phyloP scores from a whole-genome alignment of 2,888 invertebrate genomes.

The Phalangium opilio region DNA sequence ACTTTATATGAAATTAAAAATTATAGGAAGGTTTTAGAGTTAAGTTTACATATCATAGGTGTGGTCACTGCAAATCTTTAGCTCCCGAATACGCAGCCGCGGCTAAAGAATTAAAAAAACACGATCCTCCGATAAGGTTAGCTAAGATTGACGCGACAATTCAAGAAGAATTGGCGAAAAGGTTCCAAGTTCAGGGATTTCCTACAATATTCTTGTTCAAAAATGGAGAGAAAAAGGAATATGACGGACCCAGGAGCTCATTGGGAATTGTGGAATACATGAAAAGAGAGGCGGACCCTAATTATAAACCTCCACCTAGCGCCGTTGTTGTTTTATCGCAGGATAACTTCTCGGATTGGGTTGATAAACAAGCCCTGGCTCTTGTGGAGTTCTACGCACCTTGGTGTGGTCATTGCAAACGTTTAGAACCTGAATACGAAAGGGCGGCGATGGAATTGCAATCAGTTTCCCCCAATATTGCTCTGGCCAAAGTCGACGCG shows the following conservation, averaged over 20 bases:
- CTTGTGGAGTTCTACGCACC: conserved; percentile 43
- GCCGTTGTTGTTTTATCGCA: conserved; percentile 35
- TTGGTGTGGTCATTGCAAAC: conserved; percentile 41
- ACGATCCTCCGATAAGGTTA: conserved; percentile 28
- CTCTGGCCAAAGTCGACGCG: conserved; percentile 40
- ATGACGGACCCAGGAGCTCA: conserved; percentile 30
- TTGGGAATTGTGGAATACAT: conserved; percentile 38
- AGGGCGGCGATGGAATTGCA: conserved; percentile 36
- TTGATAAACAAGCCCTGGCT: conserved; percentile 32
- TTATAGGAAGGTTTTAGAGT: too few relatives aligned
- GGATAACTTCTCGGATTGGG: conserved; percentile 36
- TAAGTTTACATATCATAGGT: too few relatives aligned
- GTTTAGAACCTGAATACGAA: conserved; percentile 38
- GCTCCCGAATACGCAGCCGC: conserved; percentile 39
- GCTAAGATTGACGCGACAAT: conserved; percentile 38
- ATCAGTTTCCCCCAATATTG: conserved; percentile 24
- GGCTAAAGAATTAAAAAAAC: conserved; percentile 25
- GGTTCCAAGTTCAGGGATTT: conserved; percentile 36
- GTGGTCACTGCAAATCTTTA: conserved; percentile 42
- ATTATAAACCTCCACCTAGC: conserved; percentile 40
- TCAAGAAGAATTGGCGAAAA: conserved; percentile 33
- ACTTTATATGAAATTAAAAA: too few relatives aligned
- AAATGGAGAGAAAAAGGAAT: conserved; percentile 29
- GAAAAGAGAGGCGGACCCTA: conserved; percentile 35
- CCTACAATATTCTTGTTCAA: conserved; percentile 41